phyloP scores from a whole-genome alignment of 2,888 invertebrate species.

The Branchipolynoe longqiensis region DNA sequence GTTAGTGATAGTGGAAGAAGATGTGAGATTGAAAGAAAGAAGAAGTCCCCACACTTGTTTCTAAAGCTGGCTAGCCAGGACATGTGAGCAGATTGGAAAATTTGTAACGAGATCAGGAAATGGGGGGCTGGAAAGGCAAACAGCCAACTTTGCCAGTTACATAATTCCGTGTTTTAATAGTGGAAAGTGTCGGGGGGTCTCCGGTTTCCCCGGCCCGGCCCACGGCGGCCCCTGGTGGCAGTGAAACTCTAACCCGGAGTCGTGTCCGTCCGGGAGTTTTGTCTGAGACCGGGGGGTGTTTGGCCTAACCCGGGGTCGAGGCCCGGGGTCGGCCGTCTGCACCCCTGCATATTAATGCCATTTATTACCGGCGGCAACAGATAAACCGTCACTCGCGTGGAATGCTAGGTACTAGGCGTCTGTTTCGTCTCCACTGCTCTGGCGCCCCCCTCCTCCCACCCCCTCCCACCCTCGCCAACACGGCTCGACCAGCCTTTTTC shows the following conservation, averaged over 20 bases:
- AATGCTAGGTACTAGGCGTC: conserved; percentile 7
- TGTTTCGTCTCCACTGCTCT: conserved; percentile 34
- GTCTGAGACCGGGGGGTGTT: conserved; percentile 24
- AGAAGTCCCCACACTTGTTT: too few species aligned
- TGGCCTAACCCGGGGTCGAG: neutral
- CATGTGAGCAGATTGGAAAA: too few species aligned
- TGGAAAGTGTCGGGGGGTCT: too few species aligned
- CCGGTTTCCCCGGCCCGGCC: neutral
- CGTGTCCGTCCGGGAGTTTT: conserved; percentile 4
- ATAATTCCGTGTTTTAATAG: too few species aligned
- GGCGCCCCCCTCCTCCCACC: neutral
- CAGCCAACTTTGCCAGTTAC: too few species aligned
- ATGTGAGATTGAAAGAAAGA: too few species aligned
- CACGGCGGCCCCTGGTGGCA: neutral
- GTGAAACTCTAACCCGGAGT: conserved; percentile 7
- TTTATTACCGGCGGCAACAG: conserved; percentile 49
- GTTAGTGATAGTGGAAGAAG: too few species aligned
- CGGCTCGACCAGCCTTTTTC: too few species aligned
- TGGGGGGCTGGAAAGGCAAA: too few species aligned
- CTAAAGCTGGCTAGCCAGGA: too few species aligned
- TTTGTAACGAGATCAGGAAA: too few species aligned
- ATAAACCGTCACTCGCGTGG: conserved; percentile 34
- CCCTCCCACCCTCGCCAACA: conserved; percentile 1
- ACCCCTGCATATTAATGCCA: conserved; percentile 53
- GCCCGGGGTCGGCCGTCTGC: conserved; percentile 12